Conservation (phyloP, 2,113 vertebrate genomes). For the Oreochromis tanganicae region DNA sequence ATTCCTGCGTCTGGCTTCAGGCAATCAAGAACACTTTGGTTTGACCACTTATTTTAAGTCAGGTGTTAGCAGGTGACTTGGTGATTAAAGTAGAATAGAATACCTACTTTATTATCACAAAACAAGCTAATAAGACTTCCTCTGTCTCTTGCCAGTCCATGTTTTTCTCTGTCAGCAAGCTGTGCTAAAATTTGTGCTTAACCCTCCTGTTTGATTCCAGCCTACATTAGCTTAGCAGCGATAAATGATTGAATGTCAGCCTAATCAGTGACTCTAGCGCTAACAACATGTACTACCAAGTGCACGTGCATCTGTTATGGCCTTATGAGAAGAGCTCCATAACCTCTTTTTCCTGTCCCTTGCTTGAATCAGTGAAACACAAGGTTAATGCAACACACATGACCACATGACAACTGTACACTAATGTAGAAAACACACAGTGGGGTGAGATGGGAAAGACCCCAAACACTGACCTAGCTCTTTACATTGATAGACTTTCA, state of each 20-base stretch:
- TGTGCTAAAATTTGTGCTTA: neutral
- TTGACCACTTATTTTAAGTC: neutral
- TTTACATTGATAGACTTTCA: slow-evolving; percentile 5
- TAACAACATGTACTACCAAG: neutral
- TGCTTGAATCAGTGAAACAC: slow-evolving; percentile 39
- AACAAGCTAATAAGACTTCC: neutral
- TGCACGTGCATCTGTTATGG: slow-evolving; percentile 37
- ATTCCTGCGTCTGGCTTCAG: neutral
- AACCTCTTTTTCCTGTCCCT: slow-evolving; percentile 40
- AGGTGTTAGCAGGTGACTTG: neutral
- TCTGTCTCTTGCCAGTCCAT: neutral
- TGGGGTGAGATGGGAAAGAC: neutral
- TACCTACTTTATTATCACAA: neutral
- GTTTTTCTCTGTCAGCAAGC: neutral
- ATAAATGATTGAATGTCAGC: neutral
- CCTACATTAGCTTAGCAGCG: neutral
- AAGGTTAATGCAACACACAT: slow-evolving; percentile 21
- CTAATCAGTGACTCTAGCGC: slow-evolving; percentile 26
- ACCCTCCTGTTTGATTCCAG: neutral
- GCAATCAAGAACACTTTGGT: neutral
- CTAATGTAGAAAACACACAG: slow-evolving; percentile 37
- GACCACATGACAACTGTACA: slow-evolving; percentile 42
- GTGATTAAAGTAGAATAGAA: neutral
- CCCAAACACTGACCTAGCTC: slow-evolving; percentile 1
- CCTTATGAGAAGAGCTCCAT: slow-evolving; percentile 39